phyloP scores from a whole-genome alignment of 2,797 vertebrate species.

The Sebastiscus tertius region DNA sequence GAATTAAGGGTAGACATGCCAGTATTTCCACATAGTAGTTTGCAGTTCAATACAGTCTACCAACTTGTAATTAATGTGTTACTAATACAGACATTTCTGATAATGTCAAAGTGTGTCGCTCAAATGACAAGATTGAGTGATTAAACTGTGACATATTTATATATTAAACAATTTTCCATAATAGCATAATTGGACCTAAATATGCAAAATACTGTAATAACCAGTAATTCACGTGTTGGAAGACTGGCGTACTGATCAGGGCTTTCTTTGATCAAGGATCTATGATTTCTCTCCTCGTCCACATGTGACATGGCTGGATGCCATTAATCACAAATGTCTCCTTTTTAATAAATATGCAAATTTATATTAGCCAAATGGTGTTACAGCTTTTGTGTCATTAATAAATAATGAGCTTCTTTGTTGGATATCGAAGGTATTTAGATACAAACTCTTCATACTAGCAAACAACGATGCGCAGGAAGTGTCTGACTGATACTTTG shows the following conservation, averaged over 20 bases:
- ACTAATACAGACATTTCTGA: conserved; percentile 15
- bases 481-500: not conserved
- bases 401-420: conserved; percentile 83
- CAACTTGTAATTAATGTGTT: conserved; percentile 43
- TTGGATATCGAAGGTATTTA: conserved; percentile 62
- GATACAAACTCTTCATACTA: conserved; percentile 59
- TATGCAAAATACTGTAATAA: conserved; percentile 1
- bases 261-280: conserved; percentile 50
- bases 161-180: not conserved
- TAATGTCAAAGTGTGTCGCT: conserved; percentile 6
- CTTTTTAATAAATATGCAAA: conserved; percentile 89
- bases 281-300: conserved; percentile 61
- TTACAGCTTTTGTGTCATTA: conserved; percentile 83
- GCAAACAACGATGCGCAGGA: conserved; percentile 43
- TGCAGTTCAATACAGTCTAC: conserved; percentile 34
- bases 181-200: not conserved
- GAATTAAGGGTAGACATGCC: conserved; percentile 60
- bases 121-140: conserved; percentile 4
- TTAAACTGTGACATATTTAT: not conserved
- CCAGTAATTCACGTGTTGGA: conserved; percentile 8
- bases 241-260: conserved; percentile 12
- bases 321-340: conserved; percentile 86
- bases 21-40: conserved; percentile 40
- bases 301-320: conserved; percentile 77
- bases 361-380: conserved; percentile 83